Percentiles rank a stretch among this genome's conserved stretches.
Conservation (phyloP, 1,140 invertebrate species). For the Achroia grisella region DNA sequence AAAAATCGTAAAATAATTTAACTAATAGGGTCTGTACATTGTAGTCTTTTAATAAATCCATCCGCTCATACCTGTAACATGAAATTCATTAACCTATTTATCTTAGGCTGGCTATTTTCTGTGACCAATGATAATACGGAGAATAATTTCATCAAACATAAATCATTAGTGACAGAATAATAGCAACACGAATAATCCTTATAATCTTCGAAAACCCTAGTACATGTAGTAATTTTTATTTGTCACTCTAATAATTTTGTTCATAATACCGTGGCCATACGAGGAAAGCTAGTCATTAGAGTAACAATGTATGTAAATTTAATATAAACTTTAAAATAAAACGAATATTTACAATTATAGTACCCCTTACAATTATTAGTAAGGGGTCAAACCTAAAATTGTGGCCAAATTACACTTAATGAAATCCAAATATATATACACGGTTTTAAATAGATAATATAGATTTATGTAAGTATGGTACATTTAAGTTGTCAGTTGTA, state of each 20-base stretch:
- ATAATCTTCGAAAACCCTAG: slow-evolving; percentile 5
- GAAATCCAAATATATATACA: slow-evolving; percentile 70
- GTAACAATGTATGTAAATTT: slow-evolving; percentile 57
- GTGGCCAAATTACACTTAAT: slow-evolving; percentile 70
- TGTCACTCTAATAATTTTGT: slow-evolving; percentile 17
- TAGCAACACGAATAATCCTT: slow-evolving; percentile 9
- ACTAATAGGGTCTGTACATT: slow-evolving; percentile 45
- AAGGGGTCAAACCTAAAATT: slow-evolving; percentile 58
- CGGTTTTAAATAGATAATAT: slow-evolving; percentile 60
- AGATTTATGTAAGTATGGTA: slow-evolving; percentile 41
- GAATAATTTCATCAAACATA: too few species aligned
- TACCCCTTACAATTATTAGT: slow-evolving; percentile 52
- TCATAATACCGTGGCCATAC: slow-evolving; percentile 55
- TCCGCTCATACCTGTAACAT: slow-evolving; percentile 38
- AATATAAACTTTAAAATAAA: slow-evolving; percentile 60
- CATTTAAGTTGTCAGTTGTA: slow-evolving; percentile 31
- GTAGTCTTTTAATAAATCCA: slow-evolving; percentile 58
- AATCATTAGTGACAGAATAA: slow-evolving; percentile 27
- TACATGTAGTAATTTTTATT: slow-evolving; percentile 10
- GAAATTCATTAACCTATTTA: slow-evolving; percentile 25
- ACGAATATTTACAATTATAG: slow-evolving; percentile 63
- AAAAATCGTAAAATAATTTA: slow-evolving; percentile 44
- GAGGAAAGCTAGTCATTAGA: slow-evolving; percentile 69
- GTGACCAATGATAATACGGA: slow-evolving; percentile 20
- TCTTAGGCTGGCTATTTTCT: slow-evolving; percentile 28